Conservation (phyloP, 1,140 invertebrate genomes). For the Riptortus pedestris region DNA sequence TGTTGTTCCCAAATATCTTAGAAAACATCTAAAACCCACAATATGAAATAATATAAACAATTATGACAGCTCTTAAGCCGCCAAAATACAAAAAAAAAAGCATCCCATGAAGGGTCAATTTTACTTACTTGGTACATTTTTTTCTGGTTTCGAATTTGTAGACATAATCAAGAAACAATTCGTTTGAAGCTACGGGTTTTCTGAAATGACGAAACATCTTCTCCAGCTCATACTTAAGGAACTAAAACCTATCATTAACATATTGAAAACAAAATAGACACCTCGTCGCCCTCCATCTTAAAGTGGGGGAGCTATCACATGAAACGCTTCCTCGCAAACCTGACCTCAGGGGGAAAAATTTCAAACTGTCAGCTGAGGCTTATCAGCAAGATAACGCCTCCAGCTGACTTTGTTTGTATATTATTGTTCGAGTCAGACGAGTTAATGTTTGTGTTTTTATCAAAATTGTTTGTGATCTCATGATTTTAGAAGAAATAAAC, state of each 20-base stretch:
- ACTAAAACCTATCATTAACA: constrained; percentile 10
- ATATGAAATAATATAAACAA: no score
- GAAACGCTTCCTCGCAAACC: constrained; percentile 4
- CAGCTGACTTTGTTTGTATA: background rate
- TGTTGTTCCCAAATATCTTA: no score
- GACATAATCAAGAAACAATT: constrained; percentile 17
- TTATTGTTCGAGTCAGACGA: no score
- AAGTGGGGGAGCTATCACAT: background rate
- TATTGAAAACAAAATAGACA: constrained; percentile 6
- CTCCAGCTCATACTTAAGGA: constrained; percentile 5
- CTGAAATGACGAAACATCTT: background rate
- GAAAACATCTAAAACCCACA: no score
- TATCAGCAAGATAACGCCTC: constrained; percentile 4
- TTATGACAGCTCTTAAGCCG: background rate
- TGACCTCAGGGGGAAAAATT: background rate
- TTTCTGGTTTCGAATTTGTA: constrained; percentile 21
- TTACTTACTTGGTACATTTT: constrained; percentile 27
- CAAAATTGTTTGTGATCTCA: no score
- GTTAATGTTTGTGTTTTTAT: no score
- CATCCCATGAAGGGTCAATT: background rate
- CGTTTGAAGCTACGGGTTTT: background rate
- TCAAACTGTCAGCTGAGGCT: constrained; percentile 8
- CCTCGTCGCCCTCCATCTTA: constrained; percentile 12
- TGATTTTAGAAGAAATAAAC: background rate
- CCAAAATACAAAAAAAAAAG: background rate